Evolutionary conservation across 2,888 invertebrate species (phyloP).

Genomic region (Liodrosophila aerea): DNA sequence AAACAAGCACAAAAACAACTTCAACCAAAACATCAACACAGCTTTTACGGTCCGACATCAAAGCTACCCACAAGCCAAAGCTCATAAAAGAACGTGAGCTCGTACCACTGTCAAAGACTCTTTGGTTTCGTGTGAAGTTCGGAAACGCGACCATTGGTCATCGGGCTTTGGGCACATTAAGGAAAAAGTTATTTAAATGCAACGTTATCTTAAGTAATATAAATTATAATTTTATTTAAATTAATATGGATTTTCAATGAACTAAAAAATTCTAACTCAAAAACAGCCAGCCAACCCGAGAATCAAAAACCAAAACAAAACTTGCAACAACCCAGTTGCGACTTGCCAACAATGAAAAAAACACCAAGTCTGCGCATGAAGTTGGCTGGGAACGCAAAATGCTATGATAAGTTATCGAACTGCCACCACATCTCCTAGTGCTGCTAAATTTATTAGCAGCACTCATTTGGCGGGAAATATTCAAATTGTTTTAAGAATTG

Average conservation of each 20-base stretch:
- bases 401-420: slow-evolving; percentile 7
- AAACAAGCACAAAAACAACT: slow-evolving; percentile 39
- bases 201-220: neutral
- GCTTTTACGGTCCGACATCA: slow-evolving; percentile 38
- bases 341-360: too few relatives aligned
- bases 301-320: too few relatives aligned
- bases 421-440: slow-evolving; percentile 12
- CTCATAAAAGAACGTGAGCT: slow-evolving; percentile 30
- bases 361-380: too few relatives aligned
- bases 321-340: too few relatives aligned
- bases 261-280: too few relatives aligned
- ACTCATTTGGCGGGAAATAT: neutral
- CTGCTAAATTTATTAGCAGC: neutral
- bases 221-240: too few relatives aligned
- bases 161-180: slow-evolving; percentile 18
- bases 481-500: neutral
- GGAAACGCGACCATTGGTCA: slow-evolving; percentile 34
- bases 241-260: too few relatives aligned
- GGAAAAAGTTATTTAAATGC: neutral
- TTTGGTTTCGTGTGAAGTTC: slow-evolving; percentile 34
- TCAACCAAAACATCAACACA: slow-evolving; percentile 20
- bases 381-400: slow-evolving; percentile 17
- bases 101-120: slow-evolving; percentile 37
- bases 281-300: too few relatives aligned
- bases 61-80: slow-evolving; percentile 28